Evolutionary conservation across 2,797 vertebrate species (phyloP).

Genomic region (Acanthis flammea): DNA sequence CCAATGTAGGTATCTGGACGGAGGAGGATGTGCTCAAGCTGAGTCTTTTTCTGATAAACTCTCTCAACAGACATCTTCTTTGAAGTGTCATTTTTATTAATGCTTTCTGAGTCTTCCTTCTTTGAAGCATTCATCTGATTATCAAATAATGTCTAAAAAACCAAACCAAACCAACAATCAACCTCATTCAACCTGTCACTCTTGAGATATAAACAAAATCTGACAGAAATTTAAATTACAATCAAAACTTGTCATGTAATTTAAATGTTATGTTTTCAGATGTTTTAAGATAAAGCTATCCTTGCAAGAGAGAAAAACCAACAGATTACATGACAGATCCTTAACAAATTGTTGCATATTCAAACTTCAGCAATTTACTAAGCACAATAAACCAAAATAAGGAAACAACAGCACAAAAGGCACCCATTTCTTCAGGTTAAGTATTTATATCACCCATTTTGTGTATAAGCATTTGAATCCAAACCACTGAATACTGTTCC

Average conservation of each 20-base stretch:
- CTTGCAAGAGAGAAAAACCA: background rate
- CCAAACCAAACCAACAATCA: background rate
- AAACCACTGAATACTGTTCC: background rate
- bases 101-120: slow-evolving; percentile 88
- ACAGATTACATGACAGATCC: background rate
- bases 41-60: slow-evolving; percentile 99
- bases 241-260: background rate
- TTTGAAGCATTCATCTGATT: slow-evolving; percentile 81
- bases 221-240: background rate
- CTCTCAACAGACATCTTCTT: slow-evolving; percentile 96
- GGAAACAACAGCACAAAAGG: background rate
- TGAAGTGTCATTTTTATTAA: slow-evolving; percentile 86
- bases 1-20: slow-evolving; percentile 98
- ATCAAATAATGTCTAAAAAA: slow-evolving; percentile 86
- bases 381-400: background rate
- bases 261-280: background rate
- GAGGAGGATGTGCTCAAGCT: slow-evolving; percentile 97
- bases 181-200: background rate
- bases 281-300: background rate
- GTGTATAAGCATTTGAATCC: background rate
- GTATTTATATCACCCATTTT: background rate
- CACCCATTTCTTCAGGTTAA: background rate
- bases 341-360: background rate
- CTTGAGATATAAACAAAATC: background rate
- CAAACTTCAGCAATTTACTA: background rate